Evolutionary conservation across 2,797 vertebrate species (phyloP).

Genomic region (Crenuchus spilurus): DNA sequence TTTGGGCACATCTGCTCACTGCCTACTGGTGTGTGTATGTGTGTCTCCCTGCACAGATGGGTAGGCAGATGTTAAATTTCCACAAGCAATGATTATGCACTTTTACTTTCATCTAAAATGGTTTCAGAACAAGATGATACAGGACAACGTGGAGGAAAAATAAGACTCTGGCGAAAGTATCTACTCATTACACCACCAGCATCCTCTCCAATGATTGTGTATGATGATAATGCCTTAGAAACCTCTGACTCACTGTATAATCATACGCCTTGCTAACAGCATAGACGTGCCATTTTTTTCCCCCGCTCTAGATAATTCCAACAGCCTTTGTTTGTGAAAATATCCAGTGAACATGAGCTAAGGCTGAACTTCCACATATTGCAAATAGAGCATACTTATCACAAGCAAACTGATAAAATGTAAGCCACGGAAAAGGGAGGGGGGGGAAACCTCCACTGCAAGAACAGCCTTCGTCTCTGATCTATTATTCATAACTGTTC

Average conservation of each 20-base stretch:
- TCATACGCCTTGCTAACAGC: neutral
- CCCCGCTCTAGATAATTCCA: conserved; percentile 4
- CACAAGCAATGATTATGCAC: no score
- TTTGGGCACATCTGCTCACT: no score
- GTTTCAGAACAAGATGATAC: neutral
- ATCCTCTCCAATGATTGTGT: conserved; percentile 9
- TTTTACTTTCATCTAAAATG: no score
- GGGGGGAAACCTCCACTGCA: conserved; percentile 29
- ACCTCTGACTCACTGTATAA: conserved; percentile 10
- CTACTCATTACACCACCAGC: conserved; percentile 1
- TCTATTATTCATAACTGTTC: conserved; percentile 57
- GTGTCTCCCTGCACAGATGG: no score
- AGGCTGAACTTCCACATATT: neutral
- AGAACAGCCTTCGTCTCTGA: conserved; percentile 43
- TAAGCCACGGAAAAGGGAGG: neutral
- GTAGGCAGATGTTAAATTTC: neutral
- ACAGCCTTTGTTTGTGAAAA: neutral
- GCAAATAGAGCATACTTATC: neutral
- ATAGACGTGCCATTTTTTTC: conserved; percentile 21
- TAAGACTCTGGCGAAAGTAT: neutral
- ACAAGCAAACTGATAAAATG: conserved; percentile 27
- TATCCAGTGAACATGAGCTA: neutral
- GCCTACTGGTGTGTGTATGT: no score
- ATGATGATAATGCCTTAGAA: conserved; percentile 22
- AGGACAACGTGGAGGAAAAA: neutral